These are phyloP conservation scores for Drosophila kohkoa DNA, from an alignment of 1,140 invertebrate genomes.

Conservation along the genomic window DNA sequence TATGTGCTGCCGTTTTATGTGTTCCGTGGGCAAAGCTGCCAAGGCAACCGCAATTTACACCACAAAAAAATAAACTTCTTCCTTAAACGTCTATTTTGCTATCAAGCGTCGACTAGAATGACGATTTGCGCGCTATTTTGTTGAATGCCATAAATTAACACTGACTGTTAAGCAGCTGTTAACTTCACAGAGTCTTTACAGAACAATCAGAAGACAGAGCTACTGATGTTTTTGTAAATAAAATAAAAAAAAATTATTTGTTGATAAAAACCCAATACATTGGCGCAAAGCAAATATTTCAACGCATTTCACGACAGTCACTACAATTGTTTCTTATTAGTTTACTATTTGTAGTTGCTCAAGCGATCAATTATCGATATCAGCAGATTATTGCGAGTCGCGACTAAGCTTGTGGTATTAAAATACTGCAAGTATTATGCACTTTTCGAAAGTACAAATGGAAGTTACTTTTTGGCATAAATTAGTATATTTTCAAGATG, in stretches of 20 bases:
- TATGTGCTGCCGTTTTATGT: slow-evolving; percentile 33
- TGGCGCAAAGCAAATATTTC: too few species aligned
- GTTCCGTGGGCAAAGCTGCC: slow-evolving; percentile 27
- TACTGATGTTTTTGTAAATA: too few species aligned
- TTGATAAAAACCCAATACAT: too few species aligned
- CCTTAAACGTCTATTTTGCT: slow-evolving; percentile 1
- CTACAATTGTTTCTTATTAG: too few species aligned
- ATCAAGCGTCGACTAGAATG: slow-evolving; percentile 32
- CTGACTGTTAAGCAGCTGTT: background rate
- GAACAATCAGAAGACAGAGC: too few species aligned
- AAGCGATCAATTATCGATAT: too few species aligned
- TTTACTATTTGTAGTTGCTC: too few species aligned
- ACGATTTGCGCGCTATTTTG: slow-evolving; percentile 41
- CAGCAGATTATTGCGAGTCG: too few species aligned
- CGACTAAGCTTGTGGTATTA: too few species aligned
- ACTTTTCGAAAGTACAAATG: too few species aligned
- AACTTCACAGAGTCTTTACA: slow-evolving; percentile 8
- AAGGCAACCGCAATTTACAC: slow-evolving; percentile 36
- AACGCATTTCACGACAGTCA: too few species aligned
- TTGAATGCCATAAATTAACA: slow-evolving; percentile 32
- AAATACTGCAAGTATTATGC: background rate
- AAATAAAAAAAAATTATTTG: too few species aligned
- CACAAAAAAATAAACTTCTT: slow-evolving; percentile 9
- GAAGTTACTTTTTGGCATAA: background rate
- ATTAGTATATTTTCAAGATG: background rate